Percentiles rank a stretch among this genome's conserved stretches.
phyloP scores from a whole-genome alignment of 2,888 invertebrate species.

The Trichacis sp. region DNA sequence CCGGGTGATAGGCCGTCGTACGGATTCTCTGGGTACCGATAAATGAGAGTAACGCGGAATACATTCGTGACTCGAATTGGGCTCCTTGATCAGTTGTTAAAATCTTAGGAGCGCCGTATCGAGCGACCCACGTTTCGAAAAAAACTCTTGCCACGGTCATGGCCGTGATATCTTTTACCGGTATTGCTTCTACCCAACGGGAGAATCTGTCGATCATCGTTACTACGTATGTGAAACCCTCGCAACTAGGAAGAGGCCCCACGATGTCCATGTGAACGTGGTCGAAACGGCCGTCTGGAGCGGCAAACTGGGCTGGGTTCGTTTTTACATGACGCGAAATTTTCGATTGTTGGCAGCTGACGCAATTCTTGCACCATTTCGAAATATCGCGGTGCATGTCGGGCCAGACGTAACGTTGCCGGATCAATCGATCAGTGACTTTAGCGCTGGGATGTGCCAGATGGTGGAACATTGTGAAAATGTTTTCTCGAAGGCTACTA shows the following conservation, averaged over 20 bases:
- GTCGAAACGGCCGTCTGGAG: too few relatives aligned
- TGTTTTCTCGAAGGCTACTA: conserved; percentile 9
- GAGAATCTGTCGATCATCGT: conserved; percentile 55
- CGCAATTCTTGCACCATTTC: neutral
- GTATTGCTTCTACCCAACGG: conserved; percentile 45
- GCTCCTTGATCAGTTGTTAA: conserved; percentile 59
- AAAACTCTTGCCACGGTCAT: conserved; percentile 35
- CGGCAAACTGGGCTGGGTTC: neutral
- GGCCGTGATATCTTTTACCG: conserved; percentile 30
- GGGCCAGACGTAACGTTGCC: conserved; percentile 59
- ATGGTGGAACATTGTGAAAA: neutral
- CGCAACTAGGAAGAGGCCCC: conserved; percentile 21
- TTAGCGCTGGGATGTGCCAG: conserved; percentile 5
- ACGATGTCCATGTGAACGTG: too few relatives aligned
- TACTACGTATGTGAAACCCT: conserved; percentile 51
- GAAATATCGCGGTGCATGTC: conserved; percentile 33
- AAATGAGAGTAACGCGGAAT: conserved; percentile 34
- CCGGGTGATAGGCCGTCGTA: conserved; percentile 43
- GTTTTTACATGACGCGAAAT: conserved; percentile 20
- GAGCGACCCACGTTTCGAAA: conserved; percentile 35
- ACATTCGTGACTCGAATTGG: conserved; percentile 35
- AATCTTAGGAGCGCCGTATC: conserved; percentile 34
- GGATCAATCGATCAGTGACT: too few relatives aligned
- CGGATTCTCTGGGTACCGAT: neutral
- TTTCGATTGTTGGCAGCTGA: conserved; percentile 18